phyloP scores from a whole-genome alignment of 2,797 vertebrate species.

The Sphaeramia orbicularis region DNA sequence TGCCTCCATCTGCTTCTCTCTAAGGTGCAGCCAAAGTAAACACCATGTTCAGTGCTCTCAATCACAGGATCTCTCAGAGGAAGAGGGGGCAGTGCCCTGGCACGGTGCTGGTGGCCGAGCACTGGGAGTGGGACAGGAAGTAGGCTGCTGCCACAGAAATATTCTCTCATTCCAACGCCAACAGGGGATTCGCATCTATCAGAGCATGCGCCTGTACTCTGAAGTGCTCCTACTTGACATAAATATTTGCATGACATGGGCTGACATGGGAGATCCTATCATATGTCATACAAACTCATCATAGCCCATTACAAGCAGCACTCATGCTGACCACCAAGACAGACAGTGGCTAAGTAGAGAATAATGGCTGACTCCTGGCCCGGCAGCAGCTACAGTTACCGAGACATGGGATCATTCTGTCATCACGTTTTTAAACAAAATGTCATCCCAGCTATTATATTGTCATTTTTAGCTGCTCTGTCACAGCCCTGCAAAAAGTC shows the following conservation, averaged over 20 bases:
- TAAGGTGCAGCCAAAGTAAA: slow-evolving; percentile 74
- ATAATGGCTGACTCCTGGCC: slow-evolving; percentile 80
- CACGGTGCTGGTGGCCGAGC: slow-evolving; percentile 64
- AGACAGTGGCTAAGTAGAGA: slow-evolving; percentile 79
- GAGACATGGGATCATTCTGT: slow-evolving; percentile 81
- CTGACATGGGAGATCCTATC: slow-evolving; percentile 79
- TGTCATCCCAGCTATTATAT: slow-evolving; percentile 83
- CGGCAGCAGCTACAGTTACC: slow-evolving; percentile 78
- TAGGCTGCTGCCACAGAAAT: slow-evolving; percentile 69
- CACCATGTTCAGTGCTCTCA: slow-evolving; percentile 62
- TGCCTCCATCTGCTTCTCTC: slow-evolving; percentile 56
- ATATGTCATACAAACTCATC: slow-evolving; percentile 81
- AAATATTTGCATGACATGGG: slow-evolving; percentile 83
- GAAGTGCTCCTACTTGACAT: slow-evolving; percentile 76
- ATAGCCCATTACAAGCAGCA: slow-evolving; percentile 72
- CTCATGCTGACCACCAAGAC: slow-evolving; percentile 76
- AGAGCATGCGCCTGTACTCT: slow-evolving; percentile 62
- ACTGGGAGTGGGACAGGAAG: slow-evolving; percentile 70
- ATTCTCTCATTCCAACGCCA: slow-evolving; percentile 64
- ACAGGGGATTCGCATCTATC: slow-evolving; percentile 78
- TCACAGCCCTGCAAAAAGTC: slow-evolving; percentile 72
- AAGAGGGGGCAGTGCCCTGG: slow-evolving; percentile 74
- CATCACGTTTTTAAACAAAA: slow-evolving; percentile 83
- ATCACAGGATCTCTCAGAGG: slow-evolving; percentile 84
- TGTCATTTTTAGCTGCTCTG: slow-evolving; percentile 82